Base-by-base conservation (phyloP, 2,888 invertebrate genomes). In the Deilephila porcellus region DNA sequence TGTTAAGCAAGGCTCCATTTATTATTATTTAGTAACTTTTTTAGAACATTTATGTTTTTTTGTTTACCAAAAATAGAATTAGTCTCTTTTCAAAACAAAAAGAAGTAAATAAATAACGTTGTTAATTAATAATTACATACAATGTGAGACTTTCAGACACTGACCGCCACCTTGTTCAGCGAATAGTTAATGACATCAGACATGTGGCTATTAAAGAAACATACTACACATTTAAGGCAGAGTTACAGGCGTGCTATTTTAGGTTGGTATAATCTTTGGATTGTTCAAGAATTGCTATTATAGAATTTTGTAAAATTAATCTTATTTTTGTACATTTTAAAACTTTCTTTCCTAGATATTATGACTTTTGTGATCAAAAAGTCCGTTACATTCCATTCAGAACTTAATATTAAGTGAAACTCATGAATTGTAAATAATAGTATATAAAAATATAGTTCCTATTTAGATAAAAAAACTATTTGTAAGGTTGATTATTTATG, bases 401-500 rank as follows among this genome's bases (percentile, higher is more conserved):
- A 62, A n/a, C 53, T 53, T 20, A 70, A 34, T 70, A 19, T 45
- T 70, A 70, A 71, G 71, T 73, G 29, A 71, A 56, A 45, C 17
- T 45, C 19, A 71, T 71, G 8, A 25, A 11, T 74, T 86, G 84
- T 86, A 86, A 82, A 85, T 87, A 83, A 25, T 74, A 77, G 37
- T 70, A 70, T 71, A 67, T 64, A 79, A 78, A 73, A 76, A 79
- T 80, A 86, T 81, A 80, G 91, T 91, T 91, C 90, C 90, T 90
- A 89, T 84, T 80, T 78, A 83, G 76, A 76, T 78, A 75, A 76
- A 76, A n/a, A 74, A 77, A 74, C 78, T 77, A 82, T 72, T 77
- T 79, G 45, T 88, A 89, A 88, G 86, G 84, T 86, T 89, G 82
- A 91, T 91, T 91, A 91, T 91, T 91, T 92, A 91, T 90, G 76